Evolutionary conservation across 2,113 vertebrate species (phyloP), one percentile per base, ranked within the genome.

Genomic region (Seriola aureovittata): DNA sequence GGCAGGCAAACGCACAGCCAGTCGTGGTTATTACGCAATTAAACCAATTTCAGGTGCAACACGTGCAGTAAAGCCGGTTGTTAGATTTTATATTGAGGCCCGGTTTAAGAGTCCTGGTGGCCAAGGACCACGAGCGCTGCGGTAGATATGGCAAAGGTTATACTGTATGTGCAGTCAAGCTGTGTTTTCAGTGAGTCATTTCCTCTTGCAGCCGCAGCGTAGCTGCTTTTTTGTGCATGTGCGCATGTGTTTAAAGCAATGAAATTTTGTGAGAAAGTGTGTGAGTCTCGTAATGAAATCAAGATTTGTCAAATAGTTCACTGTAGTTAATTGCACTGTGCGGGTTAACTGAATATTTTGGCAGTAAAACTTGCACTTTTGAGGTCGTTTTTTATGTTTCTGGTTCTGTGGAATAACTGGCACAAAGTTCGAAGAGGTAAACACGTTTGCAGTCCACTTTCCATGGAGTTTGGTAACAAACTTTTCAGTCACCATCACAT

Each of bases 21-120:
- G 54, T 52, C 46, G 0, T 14, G 46, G 59, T 91, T 84, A 78
- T 71, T 73, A 78, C 0, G 19, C 83, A 81, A 84, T 91, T 89
- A 92, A 82, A 85, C 29, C 69, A 63, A 87, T 83, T 90, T 82
- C 78, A 85, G 82, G 82, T 85, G 82, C 73, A 73, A 50, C 42
- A 65, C 52, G 25, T 74, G 84, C 29, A 81, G 25, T 86, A 86
- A 85, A 88, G 9, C 55, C 25, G 36, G 68, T 25, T 75, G 80
- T 86, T 86, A 69, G 44, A 58, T 67, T 84, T 85, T 78, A 73
- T 71, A 73, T 67, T 0, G 23, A 66, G 75, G 65, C 23, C 54
- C 16, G 65, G 42, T 59, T 71, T 59, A 63, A 71, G 54, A 63
- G 67, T 70, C 55, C 80, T 3, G 21, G 59, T 21, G 54, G 82